Percentiles rank a stretch among this genome's conserved stretches.
Evolutionary conservation across 2,113 vertebrate species (phyloP).

Genomic region (Camelus bactrianus): DNA sequence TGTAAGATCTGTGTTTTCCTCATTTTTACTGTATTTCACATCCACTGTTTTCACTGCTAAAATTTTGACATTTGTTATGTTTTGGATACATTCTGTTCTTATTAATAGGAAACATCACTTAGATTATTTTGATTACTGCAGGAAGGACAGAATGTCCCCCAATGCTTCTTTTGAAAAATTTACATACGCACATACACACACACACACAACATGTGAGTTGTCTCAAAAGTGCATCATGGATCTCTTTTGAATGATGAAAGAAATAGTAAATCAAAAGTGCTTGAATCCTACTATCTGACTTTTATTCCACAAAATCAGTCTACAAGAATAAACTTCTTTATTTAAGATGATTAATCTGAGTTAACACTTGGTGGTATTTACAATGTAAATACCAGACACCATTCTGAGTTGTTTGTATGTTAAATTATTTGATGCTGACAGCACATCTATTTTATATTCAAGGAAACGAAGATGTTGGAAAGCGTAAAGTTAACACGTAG

Average conservation of each 20-base stretch:
- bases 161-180: not conserved
- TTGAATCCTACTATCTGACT: not conserved
- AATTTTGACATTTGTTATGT: not conserved
- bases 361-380: not conserved
- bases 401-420: not conserved
- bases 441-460: not conserved
- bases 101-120: not conserved
- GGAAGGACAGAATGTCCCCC: not conserved
- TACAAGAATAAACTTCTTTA: not conserved
- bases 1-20: not conserved
- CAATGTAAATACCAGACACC: not conserved
- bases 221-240: not conserved
- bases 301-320: not conserved
- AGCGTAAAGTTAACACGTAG: not conserved
- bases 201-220: not conserved
- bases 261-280: not conserved
- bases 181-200: too few relatives aligned
- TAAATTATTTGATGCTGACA: not conserved
- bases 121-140: not conserved
- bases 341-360: not conserved
- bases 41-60: not conserved
- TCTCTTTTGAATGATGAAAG: not conserved
- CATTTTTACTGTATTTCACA: slow-evolving; percentile 4
- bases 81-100: not conserved
- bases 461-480: not conserved